Evolutionary conservation across 2,888 invertebrate species (phyloP), one percentile per base, ranked within the genome.

Genomic region (Antitype chi): DNA sequence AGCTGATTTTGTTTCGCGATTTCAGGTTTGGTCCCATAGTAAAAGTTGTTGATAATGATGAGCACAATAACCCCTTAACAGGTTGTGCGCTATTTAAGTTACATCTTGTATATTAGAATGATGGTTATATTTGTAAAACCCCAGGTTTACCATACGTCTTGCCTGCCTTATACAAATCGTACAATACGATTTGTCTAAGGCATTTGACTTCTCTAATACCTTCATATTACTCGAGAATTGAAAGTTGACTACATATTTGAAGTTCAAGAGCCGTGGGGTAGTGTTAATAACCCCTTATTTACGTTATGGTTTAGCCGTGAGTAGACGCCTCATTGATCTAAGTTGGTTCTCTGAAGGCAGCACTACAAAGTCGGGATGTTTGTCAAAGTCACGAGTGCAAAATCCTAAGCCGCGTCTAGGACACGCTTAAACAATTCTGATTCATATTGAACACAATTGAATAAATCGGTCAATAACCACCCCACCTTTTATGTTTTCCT

Each of bases 351-450:
- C 20, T 7, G 23, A 67, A 73, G 57, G 82, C 72, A 86, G 84
- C 85, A 70, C 70, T 84, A 87, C 74, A 87, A 89, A 88, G 81
- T 82, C 82, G 78, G 84, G 80, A 81, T 89, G 87, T 85, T 84
- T 89, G 85, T 90, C 90, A 93, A 93, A 91, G 92, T 93, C 93
- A 91, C 70, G 84, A 78, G 89, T 90, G 90, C 91, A 90, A 88
- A 79, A 87, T 87, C 88, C 91, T 87, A 82, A 83, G 82, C 79
- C 87, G 86, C 88, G 85, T 89, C 84, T 83, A 84, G 84, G 74
- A 85, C 82, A 76, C 81, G 73, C 81, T 84, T 83, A 85, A 90
- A 80, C 86, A 80, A 90, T 90, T 89, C 83, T 78, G 81, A 89
- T 90, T 86, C 85, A 86, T 85, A 87, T 86, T 81, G 70, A 89